Conservation (phyloP, 2,888 invertebrate species). For the Temnothorax ravouxi region DNA sequence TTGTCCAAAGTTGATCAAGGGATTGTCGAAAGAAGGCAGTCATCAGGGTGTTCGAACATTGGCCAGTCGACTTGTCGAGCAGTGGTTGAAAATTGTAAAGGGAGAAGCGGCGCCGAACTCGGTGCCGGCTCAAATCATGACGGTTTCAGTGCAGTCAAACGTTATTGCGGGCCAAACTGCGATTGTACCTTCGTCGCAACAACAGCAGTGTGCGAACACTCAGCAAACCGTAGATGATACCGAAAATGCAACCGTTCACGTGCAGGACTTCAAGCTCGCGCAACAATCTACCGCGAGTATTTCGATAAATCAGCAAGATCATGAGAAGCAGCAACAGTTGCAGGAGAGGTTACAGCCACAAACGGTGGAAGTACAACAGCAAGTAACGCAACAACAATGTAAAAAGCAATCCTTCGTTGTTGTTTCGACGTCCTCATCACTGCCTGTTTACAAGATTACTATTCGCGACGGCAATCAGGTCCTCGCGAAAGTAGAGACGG, state of each 20-base stretch:
- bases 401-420: constrained; percentile 80
- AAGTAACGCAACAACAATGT: constrained; percentile 64
- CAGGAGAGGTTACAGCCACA: constrained; percentile 69
- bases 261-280: constrained; percentile 75
- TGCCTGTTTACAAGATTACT: constrained; percentile 89
- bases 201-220: constrained; percentile 62
- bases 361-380: constrained; percentile 74
- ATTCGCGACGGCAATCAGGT: constrained; percentile 92
- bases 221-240: constrained; percentile 64
- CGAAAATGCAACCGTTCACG: constrained; percentile 73
- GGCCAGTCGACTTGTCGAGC: constrained; percentile 94
- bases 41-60: constrained; percentile 92
- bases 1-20: constrained; percentile 96
- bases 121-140: constrained; percentile 85
- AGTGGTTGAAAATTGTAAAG: constrained; percentile 96
- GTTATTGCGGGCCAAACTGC: constrained; percentile 52
- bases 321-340: constrained; percentile 64
- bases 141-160: constrained; percentile 84
- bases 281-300: constrained; percentile 63
- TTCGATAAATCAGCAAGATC: constrained; percentile 59
- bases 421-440: constrained; percentile 77
- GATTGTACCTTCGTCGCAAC: constrained; percentile 59
- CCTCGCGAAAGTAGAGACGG: constrained; percentile 88
- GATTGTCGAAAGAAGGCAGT: constrained; percentile 93
- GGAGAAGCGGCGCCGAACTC: constrained; percentile 89